These are phyloP conservation scores for Anoplophora glabripennis DNA, from an alignment of 1,140 invertebrate genomes.

Conservation along the genomic window DNA sequence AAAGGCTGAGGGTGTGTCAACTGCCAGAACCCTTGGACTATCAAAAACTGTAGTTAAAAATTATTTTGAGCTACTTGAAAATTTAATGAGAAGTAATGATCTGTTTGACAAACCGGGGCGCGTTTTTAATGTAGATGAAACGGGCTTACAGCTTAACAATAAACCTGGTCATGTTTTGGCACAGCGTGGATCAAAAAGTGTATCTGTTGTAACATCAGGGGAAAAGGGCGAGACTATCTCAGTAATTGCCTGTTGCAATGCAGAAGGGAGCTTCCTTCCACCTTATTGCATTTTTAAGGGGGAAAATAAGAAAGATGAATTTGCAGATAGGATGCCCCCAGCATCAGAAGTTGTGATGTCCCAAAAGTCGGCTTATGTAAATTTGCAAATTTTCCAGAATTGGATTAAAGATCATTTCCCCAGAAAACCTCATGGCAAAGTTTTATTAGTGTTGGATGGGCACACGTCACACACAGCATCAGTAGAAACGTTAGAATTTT, in stretches of 20 bases:
- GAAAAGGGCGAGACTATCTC: constrained; percentile 30
- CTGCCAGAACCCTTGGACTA: constrained; percentile 25
- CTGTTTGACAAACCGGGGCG: constrained; percentile 28
- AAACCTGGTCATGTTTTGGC: constrained; percentile 39
- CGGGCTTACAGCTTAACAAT: constrained; percentile 38
- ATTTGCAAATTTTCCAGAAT: constrained; percentile 42
- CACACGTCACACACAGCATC: no score
- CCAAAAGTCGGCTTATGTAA: constrained; percentile 47
- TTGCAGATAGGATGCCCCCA: constrained; percentile 40
- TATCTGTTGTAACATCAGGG: constrained; percentile 35
- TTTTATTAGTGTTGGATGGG: no score
- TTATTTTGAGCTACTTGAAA: constrained; percentile 34
- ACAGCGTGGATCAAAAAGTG: constrained; percentile 40
- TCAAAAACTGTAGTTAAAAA: constrained; percentile 24
- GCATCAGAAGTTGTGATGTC: constrained; percentile 42
- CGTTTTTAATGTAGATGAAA: constrained; percentile 36
- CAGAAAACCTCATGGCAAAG: no score
- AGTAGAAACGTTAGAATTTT: no score
- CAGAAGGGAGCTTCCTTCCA: constrained; percentile 38
- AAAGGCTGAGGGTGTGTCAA: constrained; percentile 35
- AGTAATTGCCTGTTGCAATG: constrained; percentile 39
- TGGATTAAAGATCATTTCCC: constrained; percentile 40
- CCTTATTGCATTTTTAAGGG: constrained; percentile 44
- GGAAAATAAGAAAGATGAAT: constrained; percentile 44
- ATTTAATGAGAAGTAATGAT: constrained; percentile 24